Evolutionary conservation across 2,113 vertebrate species (phyloP).

Genomic region (Setophaga petechia): DNA sequence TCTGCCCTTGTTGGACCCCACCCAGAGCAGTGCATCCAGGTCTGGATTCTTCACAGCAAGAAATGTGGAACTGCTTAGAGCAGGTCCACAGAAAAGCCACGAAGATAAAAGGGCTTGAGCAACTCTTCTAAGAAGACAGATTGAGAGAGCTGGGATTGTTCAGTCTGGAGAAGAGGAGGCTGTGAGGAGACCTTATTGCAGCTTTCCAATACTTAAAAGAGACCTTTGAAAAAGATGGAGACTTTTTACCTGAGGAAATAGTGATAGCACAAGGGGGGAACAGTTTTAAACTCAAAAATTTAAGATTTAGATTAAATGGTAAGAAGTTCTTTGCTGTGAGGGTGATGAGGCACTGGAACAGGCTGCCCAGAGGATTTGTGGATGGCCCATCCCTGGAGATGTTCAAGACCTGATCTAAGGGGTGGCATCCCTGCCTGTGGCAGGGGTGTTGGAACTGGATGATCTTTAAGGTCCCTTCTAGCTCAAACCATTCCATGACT

Average conservation of each 20-base stretch:
- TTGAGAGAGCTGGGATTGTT: background rate
- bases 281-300: background rate
- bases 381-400: background rate
- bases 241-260: background rate
- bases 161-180: background rate
- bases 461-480: background rate
- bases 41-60: background rate
- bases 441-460: background rate
- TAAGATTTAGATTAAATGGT: background rate
- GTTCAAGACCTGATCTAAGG: background rate
- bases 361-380: background rate
- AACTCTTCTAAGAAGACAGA: background rate
- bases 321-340: background rate
- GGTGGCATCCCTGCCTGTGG: background rate
- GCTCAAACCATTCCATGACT: background rate
- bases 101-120: background rate
- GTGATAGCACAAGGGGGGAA: background rate
- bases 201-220: background rate
- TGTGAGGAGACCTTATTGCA: background rate
- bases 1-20: background rate
- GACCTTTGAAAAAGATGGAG: background rate
- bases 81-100: background rate
- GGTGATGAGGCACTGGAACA: background rate
- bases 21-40: accelerated
- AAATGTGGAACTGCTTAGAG: background rate